Evolutionary conservation across 2,797 vertebrate genomes (phyloP), one percentile per base, ranked within the genome.

Genomic region (Lepus townsendii): DNA sequence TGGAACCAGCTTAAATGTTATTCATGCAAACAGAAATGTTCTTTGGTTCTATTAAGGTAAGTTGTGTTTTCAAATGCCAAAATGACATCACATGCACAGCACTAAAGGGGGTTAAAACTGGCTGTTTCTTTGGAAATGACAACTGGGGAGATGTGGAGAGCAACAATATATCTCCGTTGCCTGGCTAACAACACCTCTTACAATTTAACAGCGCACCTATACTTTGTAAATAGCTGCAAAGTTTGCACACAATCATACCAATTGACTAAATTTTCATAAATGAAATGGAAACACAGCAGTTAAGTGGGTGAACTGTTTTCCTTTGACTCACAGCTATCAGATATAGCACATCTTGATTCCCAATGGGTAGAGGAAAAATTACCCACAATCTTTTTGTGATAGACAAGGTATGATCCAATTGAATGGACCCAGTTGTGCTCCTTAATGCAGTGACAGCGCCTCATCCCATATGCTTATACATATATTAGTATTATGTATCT

Each of bases 21-120:
- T 96, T 98, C 99, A 99, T 99, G 99, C 99, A 99, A 99, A 99
- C 99, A 99, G 97, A 99, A 98, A 98, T 98, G 98, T 95, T 96
- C 1, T 71, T 98, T 97, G 96, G 97, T 97, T 98, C 98, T 97
- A 97, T 92, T 97, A 98, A 98, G 97, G 19, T 97, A 98, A 97
- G 97, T 97, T 97, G 98, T 98, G 98, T 98, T 98, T 97, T 98
- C 98, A 97, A 98, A 98, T 98, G 98, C 98, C 97, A 96, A 98
- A 98, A 97, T 98, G 98, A 99, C 97, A 98, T 96, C 97, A 98
- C 99, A 99, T 99, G 99, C 99, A 99, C 96, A 98, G 98, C 98
- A 97, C 98, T 98, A 98, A 97, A 98, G 97, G 98, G 96, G 94
- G 95, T 98, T 97, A 98, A 98, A 99, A 99, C 98, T 99, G 99